Percentiles rank a stretch among this genome's conserved stretches.
Conservation (phyloP, 2,113 vertebrate species). For the Prochilodus magdalenae region DNA sequence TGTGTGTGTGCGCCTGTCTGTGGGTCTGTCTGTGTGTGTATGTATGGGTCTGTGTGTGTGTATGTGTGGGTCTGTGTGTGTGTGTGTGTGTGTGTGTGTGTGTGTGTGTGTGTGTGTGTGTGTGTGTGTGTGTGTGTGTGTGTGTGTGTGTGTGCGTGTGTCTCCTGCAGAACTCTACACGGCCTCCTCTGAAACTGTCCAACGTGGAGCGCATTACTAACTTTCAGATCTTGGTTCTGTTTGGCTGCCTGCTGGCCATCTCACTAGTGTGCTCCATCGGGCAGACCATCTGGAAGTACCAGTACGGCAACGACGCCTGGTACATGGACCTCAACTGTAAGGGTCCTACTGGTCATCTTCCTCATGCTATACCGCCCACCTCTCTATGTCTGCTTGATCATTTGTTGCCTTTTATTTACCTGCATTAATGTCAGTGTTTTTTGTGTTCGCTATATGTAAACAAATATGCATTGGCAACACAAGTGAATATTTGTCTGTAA, state of each 20-base stretch:
- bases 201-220: conserved; percentile 98
- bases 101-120: conserved; percentile 9
- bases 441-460: conserved; percentile 74
- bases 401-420: conserved; percentile 62
- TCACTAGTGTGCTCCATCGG: conserved; percentile 96
- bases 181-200: conserved; percentile 95
- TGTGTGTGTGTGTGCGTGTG: background rate
- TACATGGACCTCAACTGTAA: conserved; percentile 98
- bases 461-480: conserved; percentile 72
- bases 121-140: no score
- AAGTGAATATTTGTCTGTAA: conserved; percentile 80
- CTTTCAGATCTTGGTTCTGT: conserved; percentile 95
- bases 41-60: no score
- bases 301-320: conserved; percentile 90
- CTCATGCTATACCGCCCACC: conserved; percentile 62
- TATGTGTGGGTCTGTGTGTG: conserved; percentile 26
- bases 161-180: conserved; percentile 91
- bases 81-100: no score
- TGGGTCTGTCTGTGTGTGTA: no score
- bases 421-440: conserved; percentile 72
- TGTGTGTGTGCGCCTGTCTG: no score
- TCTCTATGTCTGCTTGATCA: conserved; percentile 77
- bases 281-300: conserved; percentile 94
- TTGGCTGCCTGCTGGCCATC: conserved; percentile 95
- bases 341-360: conserved; percentile 63